These are phyloP conservation scores for Dicrurus megarhynchus DNA, from an alignment of 2,113 vertebrate species.

Conservation along the genomic window DNA sequence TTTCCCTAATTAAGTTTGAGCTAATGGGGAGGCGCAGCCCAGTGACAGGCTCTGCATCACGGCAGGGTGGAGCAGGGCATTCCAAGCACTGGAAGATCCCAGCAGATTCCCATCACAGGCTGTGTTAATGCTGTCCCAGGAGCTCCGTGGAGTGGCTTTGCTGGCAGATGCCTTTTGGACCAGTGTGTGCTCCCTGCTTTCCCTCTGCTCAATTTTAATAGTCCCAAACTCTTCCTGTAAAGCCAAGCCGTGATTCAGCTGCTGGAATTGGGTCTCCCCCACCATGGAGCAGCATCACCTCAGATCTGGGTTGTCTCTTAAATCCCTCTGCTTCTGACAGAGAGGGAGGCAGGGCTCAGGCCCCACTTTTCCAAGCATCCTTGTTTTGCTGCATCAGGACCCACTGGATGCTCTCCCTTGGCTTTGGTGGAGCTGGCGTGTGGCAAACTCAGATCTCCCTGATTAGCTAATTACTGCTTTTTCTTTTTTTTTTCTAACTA, in stretches of 20 bases:
- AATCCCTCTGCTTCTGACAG: not conserved
- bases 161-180: not conserved
- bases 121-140: not conserved
- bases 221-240: not conserved
- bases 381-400: not conserved
- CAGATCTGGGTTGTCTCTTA: not conserved
- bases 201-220: not conserved
- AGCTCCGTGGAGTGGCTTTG: not conserved
- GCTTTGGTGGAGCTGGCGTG: not conserved
- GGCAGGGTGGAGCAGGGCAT: not conserved
- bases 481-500: not conserved
- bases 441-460: not conserved
- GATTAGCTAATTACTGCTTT: not conserved
- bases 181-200: not conserved
- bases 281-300: not conserved
- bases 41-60: not conserved
- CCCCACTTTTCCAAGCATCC: not conserved
- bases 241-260: not conserved
- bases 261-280: not conserved
- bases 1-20: slow-evolving; percentile 11
- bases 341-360: not conserved
- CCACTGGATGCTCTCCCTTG: not conserved
- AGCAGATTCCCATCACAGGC: not conserved
- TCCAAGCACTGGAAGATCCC: not conserved
- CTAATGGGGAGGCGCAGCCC: not conserved